These are phyloP conservation scores for Clarias macrocephalus DNA, from an alignment of 2,113 vertebrate species.

Conservation along the genomic window DNA sequence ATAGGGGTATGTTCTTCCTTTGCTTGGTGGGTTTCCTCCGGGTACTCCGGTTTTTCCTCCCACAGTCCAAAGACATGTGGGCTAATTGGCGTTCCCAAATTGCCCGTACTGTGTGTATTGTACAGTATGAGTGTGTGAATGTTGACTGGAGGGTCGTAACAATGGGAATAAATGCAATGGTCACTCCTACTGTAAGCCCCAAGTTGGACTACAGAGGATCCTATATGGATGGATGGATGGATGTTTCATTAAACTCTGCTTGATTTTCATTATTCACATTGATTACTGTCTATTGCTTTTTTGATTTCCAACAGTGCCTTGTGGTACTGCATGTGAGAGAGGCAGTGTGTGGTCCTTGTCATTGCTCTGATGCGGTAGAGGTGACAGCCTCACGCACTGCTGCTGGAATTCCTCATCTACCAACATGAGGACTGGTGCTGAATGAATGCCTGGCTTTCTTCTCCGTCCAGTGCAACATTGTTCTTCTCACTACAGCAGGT, in stretches of 20 bases:
- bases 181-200: no score
- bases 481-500: neutral
- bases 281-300: neutral
- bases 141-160: no score
- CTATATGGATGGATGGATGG: neutral
- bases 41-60: no score
- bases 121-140: no score
- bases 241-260: neutral
- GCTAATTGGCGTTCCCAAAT: no score
- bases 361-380: neutral
- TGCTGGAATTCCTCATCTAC: neutral
- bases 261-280: neutral
- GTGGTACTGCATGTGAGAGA: neutral
- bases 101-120: no score
- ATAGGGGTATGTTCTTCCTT: no score
- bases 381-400: neutral
- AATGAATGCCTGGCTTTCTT: neutral
- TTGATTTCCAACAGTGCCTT: neutral
- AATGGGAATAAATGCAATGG: no score
- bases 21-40: no score
- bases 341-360: neutral
- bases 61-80: no score
- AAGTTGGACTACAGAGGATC: no score
- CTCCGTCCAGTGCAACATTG: neutral
- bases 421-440: neutral